Base-by-base conservation (phyloP, 1,140 invertebrate species). In the Diorhabda sublineata region DNA sequence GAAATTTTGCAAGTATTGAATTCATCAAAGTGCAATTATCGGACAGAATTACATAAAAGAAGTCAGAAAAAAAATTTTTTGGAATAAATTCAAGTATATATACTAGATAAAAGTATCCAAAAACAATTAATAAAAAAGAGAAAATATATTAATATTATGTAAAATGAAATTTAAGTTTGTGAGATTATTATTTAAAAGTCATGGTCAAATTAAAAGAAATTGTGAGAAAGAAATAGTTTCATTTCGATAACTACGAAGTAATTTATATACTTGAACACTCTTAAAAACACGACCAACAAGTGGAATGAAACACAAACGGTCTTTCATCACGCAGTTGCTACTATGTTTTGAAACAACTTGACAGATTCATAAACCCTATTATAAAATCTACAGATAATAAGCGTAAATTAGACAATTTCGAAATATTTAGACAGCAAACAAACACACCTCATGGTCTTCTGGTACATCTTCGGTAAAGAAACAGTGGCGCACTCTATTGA, bases 341-440 rank as follows among this genome's bases (percentile, higher is more conserved):
- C 47, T 6, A 52, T 3, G 47, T 52, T 52, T 52, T 52, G 47
- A 8, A 52, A 52, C 47, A 6, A 52, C 47, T 8, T 52, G 47
- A 52, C 47, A 52, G 47, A 52, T 52, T 52, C 47, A 52, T 52
- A 52, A 52, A 52, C 47, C 47, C 47, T 52, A 52, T 52, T 52
- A 52, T n/a, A 52, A 52, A 52, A 52, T 52, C n/a, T n/a, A 52
- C 6, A 6, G 47, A 52, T 52, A 52, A 52, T 52, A 52, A 52
- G 47, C 47, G 47, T 52, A 52, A 52, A 52, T 52, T 52, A 52
- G 47, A 52, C 47, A 52, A 52, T 52, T 52, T 52, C 47, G 47
- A 52, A 52, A 52, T 52, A 52, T 52, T 52, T 52, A 52, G 47
- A 52, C 47, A 52, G 47, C 47, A 52, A 52, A 52, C 47, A 52